A percentile compares a stretch with the other conserved stretches of the same genome.
phyloP scores from a whole-genome alignment of 2,797 vertebrate genomes.

The Protosalanx chinensis region DNA sequence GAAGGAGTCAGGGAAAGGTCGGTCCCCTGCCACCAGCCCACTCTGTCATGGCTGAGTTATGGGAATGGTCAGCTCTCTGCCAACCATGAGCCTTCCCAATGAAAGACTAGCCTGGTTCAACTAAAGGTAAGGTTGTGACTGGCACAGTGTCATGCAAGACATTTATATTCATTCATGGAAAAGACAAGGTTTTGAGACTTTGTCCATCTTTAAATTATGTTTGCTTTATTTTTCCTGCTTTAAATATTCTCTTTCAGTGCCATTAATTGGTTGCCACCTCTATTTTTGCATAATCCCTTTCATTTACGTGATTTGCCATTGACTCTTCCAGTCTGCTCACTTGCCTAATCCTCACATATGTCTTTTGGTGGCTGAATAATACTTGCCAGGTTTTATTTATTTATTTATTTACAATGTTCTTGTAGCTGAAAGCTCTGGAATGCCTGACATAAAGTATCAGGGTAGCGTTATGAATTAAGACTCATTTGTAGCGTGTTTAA shows the following conservation, averaged over 20 bases:
- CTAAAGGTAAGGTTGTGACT: not conserved
- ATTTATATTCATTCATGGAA: not conserved
- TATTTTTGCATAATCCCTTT: conserved; percentile 2
- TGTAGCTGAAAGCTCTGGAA: not conserved
- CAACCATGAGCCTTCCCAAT: not conserved
- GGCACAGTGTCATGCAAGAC: not conserved
- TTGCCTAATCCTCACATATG: conserved; percentile 11
- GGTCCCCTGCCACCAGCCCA: conserved; percentile 21
- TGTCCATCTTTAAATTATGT: not conserved
- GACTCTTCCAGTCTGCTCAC: conserved; percentile 1
- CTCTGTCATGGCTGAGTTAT: conserved; percentile 11
- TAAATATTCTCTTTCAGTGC: not conserved
- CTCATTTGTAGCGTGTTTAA: not conserved
- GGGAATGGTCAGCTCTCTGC: conserved; percentile 2
- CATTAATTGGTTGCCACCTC: conserved; percentile 3
- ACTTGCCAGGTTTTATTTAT: not conserved
- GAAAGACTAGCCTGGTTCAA: not conserved
- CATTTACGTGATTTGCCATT: conserved; percentile 6
- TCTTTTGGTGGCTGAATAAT: conserved; percentile 10
- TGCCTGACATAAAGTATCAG: not conserved
- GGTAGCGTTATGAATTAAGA: too few species aligned
- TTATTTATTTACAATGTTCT: not conserved
- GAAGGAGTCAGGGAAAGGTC: conserved; percentile 17
- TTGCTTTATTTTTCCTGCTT: not conserved
- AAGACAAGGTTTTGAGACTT: not conserved